phyloP scores from a whole-genome alignment of 2,888 invertebrate genomes.

The Neelides folsomi region DNA sequence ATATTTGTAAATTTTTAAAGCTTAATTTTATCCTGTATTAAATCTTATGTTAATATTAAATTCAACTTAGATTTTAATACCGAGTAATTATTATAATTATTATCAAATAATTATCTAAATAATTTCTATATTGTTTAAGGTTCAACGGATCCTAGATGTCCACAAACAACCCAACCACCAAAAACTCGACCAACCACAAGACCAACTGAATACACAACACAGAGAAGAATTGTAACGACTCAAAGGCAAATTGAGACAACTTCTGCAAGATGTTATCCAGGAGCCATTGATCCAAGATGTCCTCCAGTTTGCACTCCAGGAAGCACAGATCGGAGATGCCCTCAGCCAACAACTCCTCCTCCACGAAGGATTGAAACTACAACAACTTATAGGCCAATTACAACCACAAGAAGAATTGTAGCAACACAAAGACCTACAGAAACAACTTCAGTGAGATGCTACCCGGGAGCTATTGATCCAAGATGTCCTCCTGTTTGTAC shows the following conservation, averaged over 20 bases:
- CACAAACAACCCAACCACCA: slow-evolving; percentile 7
- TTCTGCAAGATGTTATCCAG: slow-evolving; percentile 21
- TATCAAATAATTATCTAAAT: too few species aligned
- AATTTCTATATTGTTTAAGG: too few species aligned
- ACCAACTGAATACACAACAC: neutral
- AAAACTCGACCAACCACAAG: neutral
- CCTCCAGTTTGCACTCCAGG: slow-evolving; percentile 33
- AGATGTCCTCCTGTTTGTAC: slow-evolving; percentile 23
- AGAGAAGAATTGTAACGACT: too few species aligned
- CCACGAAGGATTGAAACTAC: too few species aligned
- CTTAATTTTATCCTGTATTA: too few species aligned
- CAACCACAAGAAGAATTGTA: neutral
- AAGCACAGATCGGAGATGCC: slow-evolving; percentile 11
- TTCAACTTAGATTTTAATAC: too few species aligned
- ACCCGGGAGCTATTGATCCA: slow-evolving; percentile 27
- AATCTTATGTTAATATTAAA: too few species aligned
- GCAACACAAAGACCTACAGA: slow-evolving; percentile 2
- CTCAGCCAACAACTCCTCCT: slow-evolving; percentile 5
- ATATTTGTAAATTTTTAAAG: too few species aligned
- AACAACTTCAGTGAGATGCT: slow-evolving; percentile 13
- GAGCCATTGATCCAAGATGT: slow-evolving; percentile 32
- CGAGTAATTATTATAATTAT: too few species aligned
- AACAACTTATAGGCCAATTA: neutral
- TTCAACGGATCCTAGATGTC: slow-evolving; percentile 1
- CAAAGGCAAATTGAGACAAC: too few species aligned